These are phyloP conservation scores for Mastomys natalensis DNA, from an alignment of 2,113 vertebrate genomes.

Conservation along the genomic window DNA sequence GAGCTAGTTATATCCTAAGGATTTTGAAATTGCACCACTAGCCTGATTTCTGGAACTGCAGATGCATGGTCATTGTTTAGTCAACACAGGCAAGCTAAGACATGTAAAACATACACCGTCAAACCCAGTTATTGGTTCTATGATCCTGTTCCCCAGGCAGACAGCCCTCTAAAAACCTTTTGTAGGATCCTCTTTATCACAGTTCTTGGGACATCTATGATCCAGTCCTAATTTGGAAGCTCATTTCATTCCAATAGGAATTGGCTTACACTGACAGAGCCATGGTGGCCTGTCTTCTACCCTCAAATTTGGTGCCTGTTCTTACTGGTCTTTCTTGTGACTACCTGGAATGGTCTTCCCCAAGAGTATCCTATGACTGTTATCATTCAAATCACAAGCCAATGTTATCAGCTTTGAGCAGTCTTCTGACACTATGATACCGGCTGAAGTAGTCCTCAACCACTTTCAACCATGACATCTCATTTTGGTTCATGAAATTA, in stretches of 20 bases:
- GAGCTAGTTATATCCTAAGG: background rate
- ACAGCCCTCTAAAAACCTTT: background rate
- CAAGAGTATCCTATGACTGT: background rate
- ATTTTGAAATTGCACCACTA: background rate
- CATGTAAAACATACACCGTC: background rate
- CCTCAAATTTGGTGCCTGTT: background rate
- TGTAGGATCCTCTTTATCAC: background rate
- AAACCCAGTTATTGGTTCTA: background rate
- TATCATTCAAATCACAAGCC: background rate
- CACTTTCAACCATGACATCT: background rate
- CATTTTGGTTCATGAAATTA: background rate
- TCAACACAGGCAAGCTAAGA: background rate
- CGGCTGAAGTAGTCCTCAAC: background rate
- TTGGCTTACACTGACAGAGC: background rate
- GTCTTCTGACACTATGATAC: background rate
- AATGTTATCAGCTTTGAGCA: background rate
- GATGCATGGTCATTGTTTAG: background rate
- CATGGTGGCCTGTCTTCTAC: background rate
- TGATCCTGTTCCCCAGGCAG: background rate
- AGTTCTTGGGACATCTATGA: background rate
- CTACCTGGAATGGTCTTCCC: background rate
- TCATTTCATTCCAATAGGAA: background rate
- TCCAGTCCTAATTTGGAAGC: background rate
- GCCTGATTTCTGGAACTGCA: background rate
- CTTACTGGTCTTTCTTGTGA: background rate